Percentiles rank a stretch among this genome's conserved stretches.
phyloP scores from a whole-genome alignment of 2,797 vertebrate genomes.

The Rhynchotus rufescens region DNA sequence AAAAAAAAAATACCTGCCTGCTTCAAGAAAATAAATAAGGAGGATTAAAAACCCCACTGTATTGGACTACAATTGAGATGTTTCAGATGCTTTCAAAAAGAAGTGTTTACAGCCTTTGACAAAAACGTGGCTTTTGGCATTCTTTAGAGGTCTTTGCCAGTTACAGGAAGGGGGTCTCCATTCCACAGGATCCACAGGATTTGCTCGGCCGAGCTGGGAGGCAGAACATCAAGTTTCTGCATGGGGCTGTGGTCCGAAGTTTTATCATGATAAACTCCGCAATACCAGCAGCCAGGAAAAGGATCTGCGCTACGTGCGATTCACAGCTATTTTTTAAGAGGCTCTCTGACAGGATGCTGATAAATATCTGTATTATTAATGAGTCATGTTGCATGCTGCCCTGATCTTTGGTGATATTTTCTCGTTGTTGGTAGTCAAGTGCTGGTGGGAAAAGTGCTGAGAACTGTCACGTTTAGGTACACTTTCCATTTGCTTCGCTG shows the following conservation, averaged over 20 bases:
- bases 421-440: not conserved
- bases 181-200: not conserved
- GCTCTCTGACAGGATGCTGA: slow-evolving; percentile 44
- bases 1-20: not conserved
- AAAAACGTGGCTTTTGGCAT: not conserved
- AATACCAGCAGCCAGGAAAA: not conserved
- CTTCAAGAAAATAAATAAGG: not conserved
- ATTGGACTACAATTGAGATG: not conserved
- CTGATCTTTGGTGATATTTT: slow-evolving; percentile 25
- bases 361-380: slow-evolving; percentile 56
- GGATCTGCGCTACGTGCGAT: not conserved
- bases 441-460: slow-evolving; percentile 20
- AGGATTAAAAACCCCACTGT: not conserved
- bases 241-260: not conserved
- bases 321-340: not conserved
- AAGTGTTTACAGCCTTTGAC: not conserved
- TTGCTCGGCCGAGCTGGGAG: not conserved
- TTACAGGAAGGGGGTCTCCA: not conserved
- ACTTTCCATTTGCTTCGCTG: slow-evolving; percentile 10
- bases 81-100: not conserved
- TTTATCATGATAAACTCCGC: not conserved
- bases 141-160: not conserved
- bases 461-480: slow-evolving; percentile 34
- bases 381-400: slow-evolving; percentile 14
- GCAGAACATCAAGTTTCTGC: not conserved